Base-by-base conservation (phyloP, 1,140 invertebrate species). In the Hydropsyche tenuis region DNA sequence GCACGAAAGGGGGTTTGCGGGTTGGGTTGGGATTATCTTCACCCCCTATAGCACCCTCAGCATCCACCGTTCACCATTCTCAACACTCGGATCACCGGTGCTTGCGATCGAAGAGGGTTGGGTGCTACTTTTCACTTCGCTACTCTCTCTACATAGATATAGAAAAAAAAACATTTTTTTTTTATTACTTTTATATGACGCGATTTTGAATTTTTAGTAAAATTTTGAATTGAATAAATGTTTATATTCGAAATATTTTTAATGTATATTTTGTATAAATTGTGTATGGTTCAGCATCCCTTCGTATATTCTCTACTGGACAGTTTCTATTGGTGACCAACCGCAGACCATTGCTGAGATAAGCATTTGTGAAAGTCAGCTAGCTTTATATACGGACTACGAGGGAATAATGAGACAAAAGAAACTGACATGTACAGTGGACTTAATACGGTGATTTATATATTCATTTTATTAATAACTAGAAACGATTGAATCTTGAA, bases 361-460 rank as follows among this genome's bases (percentile, higher is more conserved):
- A 77, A 77, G 76, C 76, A 75, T 71, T 77, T 73, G 76, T 77
- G 30, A 73, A 68, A 72, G 69, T 53, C 71, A 64, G 53, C 63
- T 60, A 30, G 46, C 63, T 63, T 73, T 72, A 27, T 46, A 48
- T 64, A 45, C 65, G 70, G 70, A 74, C 73, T 74, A 70, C 66
- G 72, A 63, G 72, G 51, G 75, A 77, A 77, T 77, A 77, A 77
- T 77, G 75, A 77, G 75, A 77, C 75, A 77, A 77, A 77, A 74
- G 73, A 73, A 76, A 70, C 71, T 14, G 48, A 53, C 48, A 53
- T 16, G 14, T 9, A 37, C 30, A 37, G 3, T 37, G n/a, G 30
- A 16, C n/a, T 53, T 4, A 53, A 25, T 63, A 16, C 7, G 5
- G 60, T 27, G n/a, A 63, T 23, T 63, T n/a, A 63, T 30, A 63